Base-by-base conservation (phyloP, 2,888 invertebrate species). In the Scaptomyza flava region DNA sequence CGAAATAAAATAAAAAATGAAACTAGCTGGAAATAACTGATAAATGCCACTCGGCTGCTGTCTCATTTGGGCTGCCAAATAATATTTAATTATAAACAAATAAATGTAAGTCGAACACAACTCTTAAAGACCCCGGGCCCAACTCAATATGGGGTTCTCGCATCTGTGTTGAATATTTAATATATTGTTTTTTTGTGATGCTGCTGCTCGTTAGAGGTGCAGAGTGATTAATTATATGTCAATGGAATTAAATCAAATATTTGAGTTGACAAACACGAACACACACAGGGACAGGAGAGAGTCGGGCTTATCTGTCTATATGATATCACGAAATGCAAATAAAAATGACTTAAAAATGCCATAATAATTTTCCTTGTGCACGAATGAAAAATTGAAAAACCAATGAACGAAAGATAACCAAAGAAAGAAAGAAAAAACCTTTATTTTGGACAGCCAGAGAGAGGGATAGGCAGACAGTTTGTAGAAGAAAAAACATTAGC, bases 21-120 rank as follows among this genome's bases (percentile, higher is more conserved):
- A 82, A 81, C 80, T 79, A 69, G 65, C 67, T 75, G 61, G 59
- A 70, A 82, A 60, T 75, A 83, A 87, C 88, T 85, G 84, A 84
- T 87, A 84, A 84, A 84, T 84, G 87, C 78, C 87, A 84, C 66
- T 79, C 67, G 69, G 60, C 63, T 74, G 77, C 78, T 76, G 86
- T 87, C 88, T 82, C 88, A 85, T 85, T 84, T 84, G 79, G 79
- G 68, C 86, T 85, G 88, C 84, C 84, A 85, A 85, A 86, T 85
- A 85, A 78, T 85, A 85, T 85, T 87, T 85, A 85, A 85, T 85
- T 85, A 87, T 85, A 85, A 85, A 85, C 84, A 85, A 85, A 85
- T 85, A 85, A 87, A 82, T 82, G 77, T 77, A 71, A 74, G 38
- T 50, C 43, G 54, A 58, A 48, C 42, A 48, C 36, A 63, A 58